These are phyloP conservation scores for Dryobota labecula DNA, from an alignment of 2,888 invertebrate genomes.

Conservation along the genomic window DNA sequence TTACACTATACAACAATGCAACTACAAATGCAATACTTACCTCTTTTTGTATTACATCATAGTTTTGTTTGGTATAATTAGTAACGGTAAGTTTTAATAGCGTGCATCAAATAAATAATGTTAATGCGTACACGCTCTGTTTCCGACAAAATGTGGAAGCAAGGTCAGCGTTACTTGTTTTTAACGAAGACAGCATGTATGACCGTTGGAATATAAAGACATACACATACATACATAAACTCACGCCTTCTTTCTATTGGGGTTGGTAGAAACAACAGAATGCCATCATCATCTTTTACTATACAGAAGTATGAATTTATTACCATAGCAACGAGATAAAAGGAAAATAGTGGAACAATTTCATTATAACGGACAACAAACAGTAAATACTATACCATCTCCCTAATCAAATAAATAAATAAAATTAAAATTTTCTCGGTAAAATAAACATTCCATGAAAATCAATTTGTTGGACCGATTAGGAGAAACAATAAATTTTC, in stretches of 20 bases:
- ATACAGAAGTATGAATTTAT: not conserved
- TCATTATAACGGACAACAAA: not conserved
- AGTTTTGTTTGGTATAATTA: slow-evolving; percentile 56
- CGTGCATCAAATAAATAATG: slow-evolving; percentile 65
- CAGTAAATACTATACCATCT: not conserved
- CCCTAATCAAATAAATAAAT: not conserved
- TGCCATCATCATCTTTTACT: slow-evolving; percentile 10
- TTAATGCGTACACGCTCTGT: slow-evolving; percentile 74
- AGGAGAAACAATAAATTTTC: slow-evolving; percentile 34
- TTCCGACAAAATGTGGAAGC: slow-evolving; percentile 72
- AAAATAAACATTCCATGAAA: slow-evolving; percentile 18
- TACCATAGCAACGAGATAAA: not conserved
- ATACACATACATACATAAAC: not conserved
- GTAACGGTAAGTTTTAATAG: slow-evolving; percentile 62
- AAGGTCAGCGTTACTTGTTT: slow-evolving; percentile 70
- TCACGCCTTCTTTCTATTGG: too few species aligned
- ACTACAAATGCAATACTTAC: slow-evolving; percentile 46
- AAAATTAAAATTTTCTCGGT: not conserved
- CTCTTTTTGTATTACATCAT: slow-evolving; percentile 44
- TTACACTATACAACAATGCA: slow-evolving; percentile 29
- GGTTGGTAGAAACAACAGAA: too few species aligned
- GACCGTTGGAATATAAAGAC: slow-evolving; percentile 22
- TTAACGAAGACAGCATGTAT: slow-evolving; percentile 37
- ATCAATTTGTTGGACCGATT: slow-evolving; percentile 40
- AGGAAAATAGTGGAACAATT: not conserved